Percentiles rank a stretch among this genome's conserved stretches.
These are phyloP conservation scores for Darevskia mixta DNA, from an alignment of 2,797 vertebrate genomes.

Conservation along the genomic window DNA sequence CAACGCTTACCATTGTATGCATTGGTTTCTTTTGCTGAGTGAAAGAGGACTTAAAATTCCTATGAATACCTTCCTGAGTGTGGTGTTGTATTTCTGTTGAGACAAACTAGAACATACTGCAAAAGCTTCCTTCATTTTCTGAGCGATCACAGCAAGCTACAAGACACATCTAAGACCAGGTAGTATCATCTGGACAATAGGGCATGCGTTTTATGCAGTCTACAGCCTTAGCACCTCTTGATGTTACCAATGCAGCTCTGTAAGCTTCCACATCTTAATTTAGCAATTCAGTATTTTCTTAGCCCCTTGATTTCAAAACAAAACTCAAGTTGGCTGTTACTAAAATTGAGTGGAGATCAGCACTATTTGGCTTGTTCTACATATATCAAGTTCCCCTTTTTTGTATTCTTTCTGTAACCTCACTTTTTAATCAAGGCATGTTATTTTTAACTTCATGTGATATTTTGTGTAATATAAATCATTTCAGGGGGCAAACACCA, in stretches of 20 bases:
- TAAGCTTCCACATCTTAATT: not conserved
- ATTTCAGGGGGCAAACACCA: conserved; percentile 92
- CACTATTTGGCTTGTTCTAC: not conserved
- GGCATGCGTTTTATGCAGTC: not conserved
- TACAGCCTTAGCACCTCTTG: not conserved
- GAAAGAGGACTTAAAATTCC: not conserved
- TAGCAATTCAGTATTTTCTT: not conserved
- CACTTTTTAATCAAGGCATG: not conserved
- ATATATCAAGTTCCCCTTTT: conserved; percentile 21
- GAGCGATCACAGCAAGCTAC: not conserved
- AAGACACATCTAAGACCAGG: not conserved
- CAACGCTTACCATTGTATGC: not conserved
- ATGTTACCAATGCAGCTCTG: not conserved
- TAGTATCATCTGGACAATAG: not conserved
- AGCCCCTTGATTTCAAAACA: not conserved
- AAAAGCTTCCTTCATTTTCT: not conserved
- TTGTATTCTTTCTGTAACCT: not conserved
- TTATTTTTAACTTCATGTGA: not conserved
- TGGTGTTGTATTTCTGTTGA: not conserved
- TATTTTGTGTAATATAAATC: conserved; percentile 60
- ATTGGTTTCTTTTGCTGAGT: not conserved
- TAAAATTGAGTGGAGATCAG: not conserved
- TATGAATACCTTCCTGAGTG: not conserved
- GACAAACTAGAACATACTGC: not conserved
- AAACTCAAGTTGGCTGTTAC: not conserved